Conservation (phyloP, 1,140 invertebrate genomes). For the Rhizoglyphus robini region DNA sequence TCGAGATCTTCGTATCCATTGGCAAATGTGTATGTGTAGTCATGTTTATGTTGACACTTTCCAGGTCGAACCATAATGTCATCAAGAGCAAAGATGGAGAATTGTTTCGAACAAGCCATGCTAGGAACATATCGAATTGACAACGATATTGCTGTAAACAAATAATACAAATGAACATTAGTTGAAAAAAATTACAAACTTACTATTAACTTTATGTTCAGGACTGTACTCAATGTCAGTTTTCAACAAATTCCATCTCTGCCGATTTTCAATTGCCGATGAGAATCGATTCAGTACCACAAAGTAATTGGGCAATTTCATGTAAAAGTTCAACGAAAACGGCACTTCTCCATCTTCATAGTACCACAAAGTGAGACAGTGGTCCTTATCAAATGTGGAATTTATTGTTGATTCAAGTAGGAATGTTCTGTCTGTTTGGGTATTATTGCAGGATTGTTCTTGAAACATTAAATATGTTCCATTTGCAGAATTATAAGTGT, state of each 20-base stretch:
- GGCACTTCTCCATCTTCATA: constrained; percentile 8
- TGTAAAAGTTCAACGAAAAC: background rate
- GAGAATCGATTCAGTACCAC: too few relatives aligned
- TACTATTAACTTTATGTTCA: background rate
- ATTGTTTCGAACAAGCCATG: background rate
- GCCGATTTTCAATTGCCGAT: background rate
- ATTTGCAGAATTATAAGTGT: background rate
- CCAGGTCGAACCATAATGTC: constrained; percentile 4
- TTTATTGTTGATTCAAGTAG: background rate
- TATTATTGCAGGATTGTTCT: background rate
- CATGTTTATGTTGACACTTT: background rate
- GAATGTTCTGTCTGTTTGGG: background rate
- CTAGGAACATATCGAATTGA: background rate
- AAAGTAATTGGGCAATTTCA: too few relatives aligned
- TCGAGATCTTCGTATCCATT: background rate
- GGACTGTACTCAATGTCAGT: background rate
- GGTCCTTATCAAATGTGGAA: background rate
- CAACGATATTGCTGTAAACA: background rate
- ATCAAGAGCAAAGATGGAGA: constrained; percentile 19
- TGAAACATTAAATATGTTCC: background rate
- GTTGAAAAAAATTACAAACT: background rate
- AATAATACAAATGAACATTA: background rate
- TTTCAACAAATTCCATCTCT: background rate
- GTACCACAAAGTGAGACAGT: constrained; percentile 1
- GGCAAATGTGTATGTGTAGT: background rate